A percentile compares a stretch with the other conserved stretches of the same genome.
These are phyloP conservation scores for Spongilla lacustris DNA, from an alignment of 37 sponge, comb jelly and placozoan genomes.

Conservation along the genomic window DNA sequence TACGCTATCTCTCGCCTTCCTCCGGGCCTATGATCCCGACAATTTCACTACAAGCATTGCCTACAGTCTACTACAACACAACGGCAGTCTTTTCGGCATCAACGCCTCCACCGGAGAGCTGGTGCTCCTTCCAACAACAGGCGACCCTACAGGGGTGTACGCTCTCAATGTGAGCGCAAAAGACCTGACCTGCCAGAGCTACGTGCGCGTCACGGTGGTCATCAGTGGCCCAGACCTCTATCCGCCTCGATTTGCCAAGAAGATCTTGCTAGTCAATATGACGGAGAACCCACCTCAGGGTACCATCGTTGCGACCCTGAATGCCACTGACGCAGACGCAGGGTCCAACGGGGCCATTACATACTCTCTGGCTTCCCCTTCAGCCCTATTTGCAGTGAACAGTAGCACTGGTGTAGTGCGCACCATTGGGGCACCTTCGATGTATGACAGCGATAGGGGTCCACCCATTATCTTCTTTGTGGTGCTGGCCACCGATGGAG, in stretches of 20 bases:
- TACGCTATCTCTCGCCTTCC: neutral
- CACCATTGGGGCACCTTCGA: slow-evolving; percentile 19
- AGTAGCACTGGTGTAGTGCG: slow-evolving; percentile 32
- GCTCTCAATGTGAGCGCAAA: slow-evolving; percentile 51
- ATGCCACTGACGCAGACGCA: slow-evolving; percentile 52
- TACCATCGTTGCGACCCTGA: slow-evolving; percentile 38
- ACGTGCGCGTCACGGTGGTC: slow-evolving; percentile 36
- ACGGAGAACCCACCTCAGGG: slow-evolving; percentile 48
- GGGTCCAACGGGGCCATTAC: slow-evolving; percentile 34
- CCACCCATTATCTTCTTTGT: slow-evolving; percentile 18
- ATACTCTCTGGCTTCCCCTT: slow-evolving; percentile 9
- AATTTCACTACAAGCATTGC: slow-evolving; percentile 16
- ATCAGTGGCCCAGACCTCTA: slow-evolving; percentile 42
- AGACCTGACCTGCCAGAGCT: slow-evolving; percentile 41
- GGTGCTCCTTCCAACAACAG: neutral
- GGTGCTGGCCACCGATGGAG: slow-evolving; percentile 63
- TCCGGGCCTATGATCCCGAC: slow-evolving; percentile 66
- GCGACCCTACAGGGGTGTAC: slow-evolving; percentile 16
- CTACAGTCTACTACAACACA: neutral
- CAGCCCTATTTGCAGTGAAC: slow-evolving; percentile 37
- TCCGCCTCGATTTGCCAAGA: slow-evolving; percentile 30
- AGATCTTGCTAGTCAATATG: slow-evolving; percentile 19
- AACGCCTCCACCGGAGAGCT: slow-evolving; percentile 39
- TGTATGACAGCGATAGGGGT: slow-evolving; percentile 57
- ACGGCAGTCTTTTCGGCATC: neutral